Base-by-base conservation (phyloP, 2,797 vertebrate species). In the Muscicapa comitata region DNA sequence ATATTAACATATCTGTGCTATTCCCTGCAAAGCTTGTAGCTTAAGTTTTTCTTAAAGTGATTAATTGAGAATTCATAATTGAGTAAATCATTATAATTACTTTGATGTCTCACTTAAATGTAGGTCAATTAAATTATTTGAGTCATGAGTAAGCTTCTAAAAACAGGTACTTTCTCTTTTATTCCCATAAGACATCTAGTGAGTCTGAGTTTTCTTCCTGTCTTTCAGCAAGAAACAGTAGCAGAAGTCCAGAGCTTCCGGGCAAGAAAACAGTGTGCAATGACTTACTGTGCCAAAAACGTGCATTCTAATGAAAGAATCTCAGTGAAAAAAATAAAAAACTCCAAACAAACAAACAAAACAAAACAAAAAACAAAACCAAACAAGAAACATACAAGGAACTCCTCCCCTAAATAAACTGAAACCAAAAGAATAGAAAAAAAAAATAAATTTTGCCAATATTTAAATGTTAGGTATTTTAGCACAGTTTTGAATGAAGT, bases 401-500 rank as follows among this genome's bases (percentile, higher is more conserved):
- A 19, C 2, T 1, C 6, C 2, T 10, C 0, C 1, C 1, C 2
- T 21, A 50, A n/a, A 1, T 1, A 43, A 62, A 16, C 0, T 17
- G 42, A 37, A n/a, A 16, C 7, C 3, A 31, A 59, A 40, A 47
- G 2, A 37, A 37, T 11, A 51, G 18, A 31, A 19, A 9, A 21
- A 51, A 26, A 4, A 0, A 6, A 8, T n/a, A 53, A 48, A 38
- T 21, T 31, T 51, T 25, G 4, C 8, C 3, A 43, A 62, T 31
- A 84, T 50, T 77, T 15, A 38, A 40, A 33, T 45, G 4, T 53
- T 33, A 45, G 8, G 17, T 7, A 33, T 47, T 16, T 70, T 70
- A 65, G 9, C 28, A 33, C 11, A 45, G 9, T 45, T 35, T 15
- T 61, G 12, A 70, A 38, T 26, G 5, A 70, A 80, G 5, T 8